Conservation (phyloP, 30 jellyfish, hydroid and myxozoan genomes). For the Catostylus mosaicus region DNA sequence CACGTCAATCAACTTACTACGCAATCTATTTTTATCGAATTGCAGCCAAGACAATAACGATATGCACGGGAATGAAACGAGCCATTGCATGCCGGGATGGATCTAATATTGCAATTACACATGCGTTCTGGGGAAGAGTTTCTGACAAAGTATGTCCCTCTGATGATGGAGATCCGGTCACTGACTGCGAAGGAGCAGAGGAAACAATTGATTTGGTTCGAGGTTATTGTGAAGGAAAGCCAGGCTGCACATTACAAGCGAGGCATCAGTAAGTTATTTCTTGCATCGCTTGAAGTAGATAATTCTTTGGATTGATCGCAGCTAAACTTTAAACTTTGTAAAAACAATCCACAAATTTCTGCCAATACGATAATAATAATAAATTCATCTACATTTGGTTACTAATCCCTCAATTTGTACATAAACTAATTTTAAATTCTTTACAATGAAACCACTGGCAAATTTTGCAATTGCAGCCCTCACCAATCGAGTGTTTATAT, state of each 20-base stretch:
- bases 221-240: conserved; percentile 86
- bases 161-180: conserved; percentile 99
- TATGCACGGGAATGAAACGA: conserved; percentile 92
- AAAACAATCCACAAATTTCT: too few relatives aligned
- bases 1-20: too few relatives aligned
- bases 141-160: conserved; percentile 98
- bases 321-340: too few relatives aligned
- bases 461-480: too few relatives aligned
- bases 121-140: conserved; percentile 97
- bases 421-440: too few relatives aligned
- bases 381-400: too few relatives aligned
- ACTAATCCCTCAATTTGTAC: too few relatives aligned
- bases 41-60: conserved; percentile 81
- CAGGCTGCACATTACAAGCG: conserved; percentile 87
- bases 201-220: conserved; percentile 81
- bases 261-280: conserved; percentile 80
- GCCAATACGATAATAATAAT: too few relatives aligned
- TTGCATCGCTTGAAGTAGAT: too few relatives aligned
- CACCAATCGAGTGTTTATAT: too few relatives aligned
- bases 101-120: conserved; percentile 85
- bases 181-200: conserved; percentile 96
- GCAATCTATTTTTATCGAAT: neutral
- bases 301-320: too few relatives aligned
- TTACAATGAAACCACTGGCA: too few relatives aligned
- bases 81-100: conserved; percentile 96